Evolutionary conservation across 2,797 vertebrate species (phyloP).

Genomic region (Falco peregrinus): DNA sequence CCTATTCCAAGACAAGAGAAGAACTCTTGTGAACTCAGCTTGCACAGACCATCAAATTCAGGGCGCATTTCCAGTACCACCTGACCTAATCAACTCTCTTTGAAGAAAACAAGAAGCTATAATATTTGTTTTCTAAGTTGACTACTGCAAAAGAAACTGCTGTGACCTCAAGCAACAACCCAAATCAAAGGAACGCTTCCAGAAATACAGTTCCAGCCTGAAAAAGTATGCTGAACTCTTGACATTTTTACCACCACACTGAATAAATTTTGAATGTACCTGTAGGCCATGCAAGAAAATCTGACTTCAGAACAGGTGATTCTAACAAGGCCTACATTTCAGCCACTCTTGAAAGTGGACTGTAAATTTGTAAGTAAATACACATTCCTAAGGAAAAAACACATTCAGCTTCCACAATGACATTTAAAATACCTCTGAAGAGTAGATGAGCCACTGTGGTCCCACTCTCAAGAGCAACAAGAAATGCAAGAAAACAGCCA

Average conservation of each 20-base stretch:
- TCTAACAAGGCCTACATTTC: neutral
- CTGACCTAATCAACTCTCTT: neutral
- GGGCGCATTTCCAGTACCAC: neutral
- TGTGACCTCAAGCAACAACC: neutral
- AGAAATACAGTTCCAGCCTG: neutral
- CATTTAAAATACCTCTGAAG: neutral
- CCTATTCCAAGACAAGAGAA: neutral
- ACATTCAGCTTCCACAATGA: neutral
- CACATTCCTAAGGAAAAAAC: neutral
- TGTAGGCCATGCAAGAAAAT: neutral
- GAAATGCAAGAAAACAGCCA: neutral
- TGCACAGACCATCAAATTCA: neutral
- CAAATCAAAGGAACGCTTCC: neutral
- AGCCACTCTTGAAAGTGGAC: neutral
- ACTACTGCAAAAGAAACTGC: neutral
- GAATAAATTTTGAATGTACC: neutral
- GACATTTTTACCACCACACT: neutral
- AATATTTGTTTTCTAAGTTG: neutral
- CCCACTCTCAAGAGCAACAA: neutral
- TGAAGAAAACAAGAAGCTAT: neutral
- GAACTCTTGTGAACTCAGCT: neutral
- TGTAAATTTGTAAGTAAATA: neutral
- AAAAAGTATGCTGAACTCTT: neutral
- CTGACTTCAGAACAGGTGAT: neutral
- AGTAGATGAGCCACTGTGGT: neutral